These are phyloP conservation scores for Apomyelois bistriatella DNA, from an alignment of 2,888 invertebrate genomes.

Conservation along the genomic window DNA sequence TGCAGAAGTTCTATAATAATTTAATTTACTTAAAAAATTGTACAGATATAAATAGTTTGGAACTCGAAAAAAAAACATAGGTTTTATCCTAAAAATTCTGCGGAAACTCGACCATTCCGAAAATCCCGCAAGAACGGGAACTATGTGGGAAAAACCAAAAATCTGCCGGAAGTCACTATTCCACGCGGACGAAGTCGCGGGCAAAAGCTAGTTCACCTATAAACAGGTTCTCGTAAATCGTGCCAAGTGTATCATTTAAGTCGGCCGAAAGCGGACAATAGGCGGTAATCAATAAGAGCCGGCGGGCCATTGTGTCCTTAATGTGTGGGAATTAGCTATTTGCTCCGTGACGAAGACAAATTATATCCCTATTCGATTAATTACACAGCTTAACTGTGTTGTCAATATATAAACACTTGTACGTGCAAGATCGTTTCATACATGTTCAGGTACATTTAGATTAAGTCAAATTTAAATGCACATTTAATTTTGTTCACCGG, in stretches of 20 bases:
- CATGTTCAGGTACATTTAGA: neutral
- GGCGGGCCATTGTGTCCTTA: slow-evolving; percentile 69
- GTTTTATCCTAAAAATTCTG: too few species aligned
- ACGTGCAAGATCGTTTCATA: slow-evolving; percentile 5
- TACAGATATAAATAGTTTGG: too few species aligned
- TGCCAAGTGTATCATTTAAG: slow-evolving; percentile 69
- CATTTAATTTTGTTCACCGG: neutral
- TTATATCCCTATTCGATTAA: slow-evolving; percentile 72
- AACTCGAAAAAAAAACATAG: too few species aligned
- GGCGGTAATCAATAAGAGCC: slow-evolving; percentile 73
- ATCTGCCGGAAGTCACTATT: too few species aligned
- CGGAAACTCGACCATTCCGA: too few species aligned
- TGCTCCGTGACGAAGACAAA: slow-evolving; percentile 77
- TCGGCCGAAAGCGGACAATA: slow-evolving; percentile 68
- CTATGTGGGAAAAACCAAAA: too few species aligned
- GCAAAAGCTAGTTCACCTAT: too few species aligned
- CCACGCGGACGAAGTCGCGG: too few species aligned
- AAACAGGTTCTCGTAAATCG: slow-evolving; percentile 57
- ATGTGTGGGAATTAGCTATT: slow-evolving; percentile 78
- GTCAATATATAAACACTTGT: slow-evolving; percentile 44
- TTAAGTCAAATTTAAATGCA: neutral
- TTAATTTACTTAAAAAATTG: too few species aligned
- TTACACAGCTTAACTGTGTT: slow-evolving; percentile 70
- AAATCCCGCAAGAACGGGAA: too few species aligned
- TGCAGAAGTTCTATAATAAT: too few species aligned